Evolutionary conservation across 2,797 vertebrate genomes (phyloP).

Genomic region (Antennarius maculatus): DNA sequence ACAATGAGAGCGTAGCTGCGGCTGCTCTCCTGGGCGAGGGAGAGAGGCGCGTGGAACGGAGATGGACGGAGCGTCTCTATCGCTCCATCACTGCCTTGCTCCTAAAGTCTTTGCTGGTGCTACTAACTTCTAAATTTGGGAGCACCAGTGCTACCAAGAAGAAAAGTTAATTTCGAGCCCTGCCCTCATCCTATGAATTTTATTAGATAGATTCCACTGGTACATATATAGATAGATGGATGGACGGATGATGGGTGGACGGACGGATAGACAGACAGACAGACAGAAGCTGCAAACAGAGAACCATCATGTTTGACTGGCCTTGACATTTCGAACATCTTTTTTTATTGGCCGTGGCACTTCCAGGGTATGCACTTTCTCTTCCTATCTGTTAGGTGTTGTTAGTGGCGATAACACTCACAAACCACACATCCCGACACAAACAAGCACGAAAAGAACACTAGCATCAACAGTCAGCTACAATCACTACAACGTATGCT

Average conservation of each 20-base stretch:
- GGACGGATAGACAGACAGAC: not conserved
- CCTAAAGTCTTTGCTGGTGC: too few relatives aligned
- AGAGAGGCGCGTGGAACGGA: too few relatives aligned
- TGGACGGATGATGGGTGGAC: not conserved
- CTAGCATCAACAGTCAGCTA: constrained; percentile 54
- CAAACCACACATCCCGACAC: constrained; percentile 23
- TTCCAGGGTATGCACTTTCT: constrained; percentile 58
- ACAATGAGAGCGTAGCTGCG: too few relatives aligned
- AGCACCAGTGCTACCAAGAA: too few relatives aligned
- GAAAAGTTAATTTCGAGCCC: too few relatives aligned
- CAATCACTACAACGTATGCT: constrained; percentile 62
- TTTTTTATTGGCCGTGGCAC: constrained; percentile 68
- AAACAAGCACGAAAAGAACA: constrained; percentile 56
- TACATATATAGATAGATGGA: too few relatives aligned
- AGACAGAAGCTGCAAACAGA: constrained; percentile 39
- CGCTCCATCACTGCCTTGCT: too few relatives aligned
- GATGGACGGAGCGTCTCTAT: too few relatives aligned
- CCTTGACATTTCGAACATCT: constrained; percentile 61
- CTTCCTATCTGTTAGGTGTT: constrained; percentile 57
- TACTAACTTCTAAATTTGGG: too few relatives aligned
- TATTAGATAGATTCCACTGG: constrained; percentile 20
- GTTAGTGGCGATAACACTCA: constrained; percentile 48
- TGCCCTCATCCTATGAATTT: constrained; percentile 21
- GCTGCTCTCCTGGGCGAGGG: too few relatives aligned
- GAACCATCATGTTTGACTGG: constrained; percentile 59